Percentiles rank a stretch among this genome's conserved stretches.
These are phyloP conservation scores for Leptinotarsa rubiginosa DNA, from an alignment of 2,888 invertebrate species.

Conservation along the genomic window DNA sequence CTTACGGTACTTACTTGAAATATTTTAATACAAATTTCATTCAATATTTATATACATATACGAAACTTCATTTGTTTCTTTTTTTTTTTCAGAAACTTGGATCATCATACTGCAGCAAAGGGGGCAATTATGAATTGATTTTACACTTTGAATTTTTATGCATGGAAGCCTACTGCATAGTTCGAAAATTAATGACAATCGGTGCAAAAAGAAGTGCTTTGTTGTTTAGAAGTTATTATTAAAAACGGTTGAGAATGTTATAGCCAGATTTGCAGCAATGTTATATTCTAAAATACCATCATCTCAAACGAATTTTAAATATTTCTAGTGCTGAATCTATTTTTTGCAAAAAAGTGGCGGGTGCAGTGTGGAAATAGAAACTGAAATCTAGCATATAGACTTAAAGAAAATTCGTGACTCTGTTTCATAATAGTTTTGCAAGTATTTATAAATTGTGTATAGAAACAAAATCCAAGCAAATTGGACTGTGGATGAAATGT, in stretches of 20 bases:
- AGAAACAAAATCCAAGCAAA: constrained; percentile 31
- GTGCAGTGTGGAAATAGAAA: constrained; percentile 36
- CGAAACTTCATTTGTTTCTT: not conserved
- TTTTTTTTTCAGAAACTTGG: constrained; percentile 42
- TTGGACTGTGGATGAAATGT: constrained; percentile 7
- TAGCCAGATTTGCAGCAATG: constrained; percentile 43
- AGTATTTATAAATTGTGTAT: constrained; percentile 38
- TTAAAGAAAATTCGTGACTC: constrained; percentile 9
- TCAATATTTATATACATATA: not conserved
- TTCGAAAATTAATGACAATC: constrained; percentile 33
- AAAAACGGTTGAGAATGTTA: constrained; percentile 41
- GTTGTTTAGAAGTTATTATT: constrained; percentile 42
- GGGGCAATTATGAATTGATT: constrained; percentile 34
- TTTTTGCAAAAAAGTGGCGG: constrained; percentile 37
- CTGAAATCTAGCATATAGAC: constrained; percentile 21
- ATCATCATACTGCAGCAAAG: constrained; percentile 32
- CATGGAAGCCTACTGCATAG: constrained; percentile 29
- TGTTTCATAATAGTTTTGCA: constrained; percentile 31
- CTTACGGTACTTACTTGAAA: no score
- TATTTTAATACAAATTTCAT: no score
- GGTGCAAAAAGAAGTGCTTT: constrained; percentile 44
- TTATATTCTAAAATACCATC: constrained; percentile 45
- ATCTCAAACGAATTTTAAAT: constrained; percentile 38
- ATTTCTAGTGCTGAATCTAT: constrained; percentile 35
- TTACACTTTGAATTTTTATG: constrained; percentile 32